These are phyloP conservation scores for Dicrurus megarhynchus DNA, from an alignment of 2,113 vertebrate species.

Conservation along the genomic window DNA sequence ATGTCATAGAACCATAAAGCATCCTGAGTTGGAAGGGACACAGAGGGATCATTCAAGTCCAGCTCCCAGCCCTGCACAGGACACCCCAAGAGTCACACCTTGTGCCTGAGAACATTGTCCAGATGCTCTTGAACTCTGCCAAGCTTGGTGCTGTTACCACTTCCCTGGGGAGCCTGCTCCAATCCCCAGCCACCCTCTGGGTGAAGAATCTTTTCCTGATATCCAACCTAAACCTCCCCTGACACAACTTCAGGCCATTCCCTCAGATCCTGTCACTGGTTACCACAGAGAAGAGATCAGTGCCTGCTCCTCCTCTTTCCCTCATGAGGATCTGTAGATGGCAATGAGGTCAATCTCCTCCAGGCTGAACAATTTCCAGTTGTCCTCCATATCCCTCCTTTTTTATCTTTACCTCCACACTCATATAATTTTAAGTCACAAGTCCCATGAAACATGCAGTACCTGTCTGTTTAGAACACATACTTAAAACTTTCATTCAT, in stretches of 20 bases:
- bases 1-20: not conserved
- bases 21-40: not conserved
- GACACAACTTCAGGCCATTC: not conserved
- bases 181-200: rapidly evolving
- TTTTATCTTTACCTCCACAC: not conserved
- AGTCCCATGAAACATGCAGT: not conserved
- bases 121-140: not conserved
- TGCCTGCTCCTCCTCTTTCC: not conserved
- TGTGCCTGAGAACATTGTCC: not conserved
- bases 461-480: not conserved
- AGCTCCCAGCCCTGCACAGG: not conserved
- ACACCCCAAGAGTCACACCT: not conserved
- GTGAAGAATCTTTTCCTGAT: not conserved
- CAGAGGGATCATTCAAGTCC: not conserved
- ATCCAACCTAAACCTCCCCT: not conserved
- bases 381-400: not conserved
- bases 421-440: not conserved
- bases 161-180: not conserved
- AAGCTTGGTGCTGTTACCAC: not conserved
- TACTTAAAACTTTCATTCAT: not conserved
- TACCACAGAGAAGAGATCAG: not conserved
- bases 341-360: not conserved
- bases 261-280: not conserved
- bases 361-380: not conserved
- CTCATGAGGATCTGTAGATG: not conserved